Evolutionary conservation across 2,888 invertebrate genomes (phyloP), one percentile per base, ranked within the genome.

Genomic region (Tachina lurida): DNA sequence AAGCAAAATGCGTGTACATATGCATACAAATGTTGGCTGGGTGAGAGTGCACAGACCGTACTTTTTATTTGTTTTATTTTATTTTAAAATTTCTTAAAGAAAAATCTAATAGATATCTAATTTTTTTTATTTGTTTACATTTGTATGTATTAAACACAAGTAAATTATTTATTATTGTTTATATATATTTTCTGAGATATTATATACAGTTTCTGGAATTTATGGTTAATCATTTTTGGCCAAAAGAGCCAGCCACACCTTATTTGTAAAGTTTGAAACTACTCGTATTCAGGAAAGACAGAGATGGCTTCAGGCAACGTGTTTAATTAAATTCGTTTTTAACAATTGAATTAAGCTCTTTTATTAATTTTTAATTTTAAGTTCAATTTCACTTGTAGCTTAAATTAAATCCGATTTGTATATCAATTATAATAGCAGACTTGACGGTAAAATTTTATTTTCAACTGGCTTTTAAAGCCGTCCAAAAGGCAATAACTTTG

Each of bases 211-310:
- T 76, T 45, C 52, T 74, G 62, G 77, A 80, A 81, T 81, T 81
- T 68, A 39, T 58, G 67, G n/a, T 65, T 43, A 7, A 39, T 56
- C 49, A 65, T 22, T 54, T 79, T 54, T 79, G 79, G 79, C 71
- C 80, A 73, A 84, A 63, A 70, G 47, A 82, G 63, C 17, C 85
- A 82, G 82, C 85, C 85, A 85, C 85, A 85, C 85, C 85, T 85
- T 82, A 43, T 85, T 85, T 56, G 43, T 70, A 71, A 70, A 82
- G 78, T 75, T 78, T 12, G 2, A 78, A 82, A 52, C 74, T 70
- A n/a, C n/a, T n/a, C n/a, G n/a, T n/a, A 56, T 68, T 75, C 43
- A 71, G 77, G 82, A 60, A 56, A 82, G 82, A 82, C 78, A 78
- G 78, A 82, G 85, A 85, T 68, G 75, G 45, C 78, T 56, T 71